Conservation (phyloP, 2,888 invertebrate genomes). For the Hirtodrosophila histrioides region DNA sequence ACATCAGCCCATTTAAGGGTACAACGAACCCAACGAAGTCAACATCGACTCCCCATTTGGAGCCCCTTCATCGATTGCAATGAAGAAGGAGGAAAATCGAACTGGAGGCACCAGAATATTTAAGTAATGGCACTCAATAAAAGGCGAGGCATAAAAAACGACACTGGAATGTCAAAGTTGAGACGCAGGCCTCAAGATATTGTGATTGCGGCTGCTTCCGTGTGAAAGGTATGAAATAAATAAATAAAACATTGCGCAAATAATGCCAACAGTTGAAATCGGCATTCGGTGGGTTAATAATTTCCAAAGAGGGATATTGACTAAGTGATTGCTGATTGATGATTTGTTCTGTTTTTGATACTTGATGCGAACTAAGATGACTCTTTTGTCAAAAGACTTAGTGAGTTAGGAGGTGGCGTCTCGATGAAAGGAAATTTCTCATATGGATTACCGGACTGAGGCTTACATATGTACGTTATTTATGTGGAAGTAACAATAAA, state of each 20-base stretch:
- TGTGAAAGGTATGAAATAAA: constrained; percentile 56
- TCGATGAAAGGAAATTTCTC: no score
- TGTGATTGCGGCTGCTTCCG: constrained; percentile 37
- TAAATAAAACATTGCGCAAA: constrained; percentile 45
- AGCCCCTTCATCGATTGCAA: constrained; percentile 48
- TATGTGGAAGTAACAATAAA: no score
- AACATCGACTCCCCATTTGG: neutral
- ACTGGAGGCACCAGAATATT: constrained; percentile 51
- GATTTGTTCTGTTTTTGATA: no score
- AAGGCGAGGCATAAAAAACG: constrained; percentile 50
- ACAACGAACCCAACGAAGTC: constrained; percentile 38
- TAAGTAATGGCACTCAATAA: constrained; percentile 69
- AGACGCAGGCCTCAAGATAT: constrained; percentile 24
- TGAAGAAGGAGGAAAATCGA: constrained; percentile 18
- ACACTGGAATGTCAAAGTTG: constrained; percentile 60
- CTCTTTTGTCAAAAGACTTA: no score
- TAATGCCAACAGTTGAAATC: constrained; percentile 9
- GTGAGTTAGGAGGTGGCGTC: no score
- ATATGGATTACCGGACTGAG: no score
- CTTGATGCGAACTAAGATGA: no score
- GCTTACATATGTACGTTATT: neutral
- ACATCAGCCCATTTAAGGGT: constrained; percentile 19
- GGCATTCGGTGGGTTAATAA: constrained; percentile 4
- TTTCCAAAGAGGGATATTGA: neutral
- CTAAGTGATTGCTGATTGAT: constrained; percentile 41